These are phyloP conservation scores for Pseudois nayaur DNA, from an alignment of 2,113 vertebrate species.

Conservation along the genomic window DNA sequence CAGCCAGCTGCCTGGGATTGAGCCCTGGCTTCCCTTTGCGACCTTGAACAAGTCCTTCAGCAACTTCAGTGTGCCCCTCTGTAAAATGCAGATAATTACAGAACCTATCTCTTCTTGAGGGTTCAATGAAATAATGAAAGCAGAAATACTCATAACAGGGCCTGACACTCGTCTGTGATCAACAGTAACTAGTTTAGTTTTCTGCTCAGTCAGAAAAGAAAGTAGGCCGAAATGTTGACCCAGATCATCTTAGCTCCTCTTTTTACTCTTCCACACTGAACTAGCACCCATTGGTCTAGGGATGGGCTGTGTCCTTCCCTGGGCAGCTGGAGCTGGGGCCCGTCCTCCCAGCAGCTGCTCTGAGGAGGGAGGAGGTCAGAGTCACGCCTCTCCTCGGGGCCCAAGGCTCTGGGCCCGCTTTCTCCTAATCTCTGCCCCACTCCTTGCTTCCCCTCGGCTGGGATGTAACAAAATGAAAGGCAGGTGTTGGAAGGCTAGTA, in stretches of 20 bases:
- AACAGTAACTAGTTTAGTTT: background rate
- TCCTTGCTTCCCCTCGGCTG: background rate
- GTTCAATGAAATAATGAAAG: background rate
- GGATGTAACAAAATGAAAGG: background rate
- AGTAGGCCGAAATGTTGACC: background rate
- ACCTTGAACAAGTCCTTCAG: background rate
- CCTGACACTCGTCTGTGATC: background rate
- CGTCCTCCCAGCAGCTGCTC: background rate
- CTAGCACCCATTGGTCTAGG: background rate
- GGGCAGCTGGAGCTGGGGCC: background rate
- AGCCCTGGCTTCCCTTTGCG: background rate
- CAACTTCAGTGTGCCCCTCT: background rate
- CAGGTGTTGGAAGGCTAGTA: background rate
- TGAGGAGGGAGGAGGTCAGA: background rate
- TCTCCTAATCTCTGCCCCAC: background rate
- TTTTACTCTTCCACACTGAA: background rate
- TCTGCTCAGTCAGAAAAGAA: background rate
- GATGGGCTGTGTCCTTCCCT: background rate
- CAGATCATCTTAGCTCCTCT: background rate
- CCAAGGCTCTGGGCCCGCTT: background rate
- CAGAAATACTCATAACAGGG: background rate
- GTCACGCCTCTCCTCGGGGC: accelerated
- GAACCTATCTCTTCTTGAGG: background rate
- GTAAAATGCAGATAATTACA: background rate
- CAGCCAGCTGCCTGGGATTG: accelerated